phyloP scores from a whole-genome alignment of 2,113 vertebrate genomes.

The Antechinus flavipes region DNA sequence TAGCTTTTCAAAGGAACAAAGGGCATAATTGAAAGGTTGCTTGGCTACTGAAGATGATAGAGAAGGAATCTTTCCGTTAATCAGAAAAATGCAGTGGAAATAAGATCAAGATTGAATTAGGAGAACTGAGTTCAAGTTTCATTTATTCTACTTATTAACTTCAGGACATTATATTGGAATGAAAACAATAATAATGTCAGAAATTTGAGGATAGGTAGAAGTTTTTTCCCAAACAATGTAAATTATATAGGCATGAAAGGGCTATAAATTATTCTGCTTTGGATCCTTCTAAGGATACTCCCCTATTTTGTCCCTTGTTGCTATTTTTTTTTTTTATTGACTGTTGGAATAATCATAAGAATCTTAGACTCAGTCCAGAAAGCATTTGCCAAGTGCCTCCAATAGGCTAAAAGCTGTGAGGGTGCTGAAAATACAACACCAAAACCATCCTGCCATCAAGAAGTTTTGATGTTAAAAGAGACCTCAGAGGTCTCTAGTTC shows the following conservation, averaged over 20 bases:
- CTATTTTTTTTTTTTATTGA: not conserved
- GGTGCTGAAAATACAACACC: not conserved
- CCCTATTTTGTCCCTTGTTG: not conserved
- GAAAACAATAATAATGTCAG: not conserved
- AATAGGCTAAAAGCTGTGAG: not conserved
- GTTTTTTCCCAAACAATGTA: not conserved
- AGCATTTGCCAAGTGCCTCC: not conserved
- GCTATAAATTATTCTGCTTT: not conserved
- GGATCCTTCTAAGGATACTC: not conserved
- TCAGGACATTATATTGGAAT: not conserved
- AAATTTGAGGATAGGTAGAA: not conserved
- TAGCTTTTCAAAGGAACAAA: conserved; percentile 52
- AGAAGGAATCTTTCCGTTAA: not conserved
- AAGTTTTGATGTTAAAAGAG: not conserved
- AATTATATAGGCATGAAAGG: not conserved
- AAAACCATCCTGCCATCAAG: not conserved
- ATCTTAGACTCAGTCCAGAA: not conserved
- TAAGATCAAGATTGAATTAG: not conserved
- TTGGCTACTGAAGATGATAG: not conserved
- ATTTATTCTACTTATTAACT: not conserved
- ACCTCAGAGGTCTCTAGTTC: not conserved
- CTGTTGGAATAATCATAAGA: not conserved
- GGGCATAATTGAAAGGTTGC: not conserved
- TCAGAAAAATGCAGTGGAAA: not conserved
- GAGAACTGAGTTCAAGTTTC: not conserved